Evolutionary conservation across 2,113 vertebrate genomes (phyloP).

Genomic region (Chaetura pelagica): DNA sequence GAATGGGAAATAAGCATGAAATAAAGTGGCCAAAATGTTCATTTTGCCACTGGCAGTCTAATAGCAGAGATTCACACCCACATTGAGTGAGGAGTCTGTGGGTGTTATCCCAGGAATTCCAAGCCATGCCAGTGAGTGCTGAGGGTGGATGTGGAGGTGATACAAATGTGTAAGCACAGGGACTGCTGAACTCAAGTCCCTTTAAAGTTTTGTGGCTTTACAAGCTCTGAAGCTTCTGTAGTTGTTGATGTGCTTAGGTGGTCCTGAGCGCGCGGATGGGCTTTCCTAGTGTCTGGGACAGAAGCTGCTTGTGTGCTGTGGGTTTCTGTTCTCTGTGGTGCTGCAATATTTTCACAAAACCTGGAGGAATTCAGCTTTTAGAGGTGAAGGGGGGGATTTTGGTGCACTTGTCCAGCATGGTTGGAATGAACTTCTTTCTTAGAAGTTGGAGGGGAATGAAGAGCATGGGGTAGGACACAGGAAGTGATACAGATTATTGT

Average conservation of each 20-base stretch:
- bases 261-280: rapidly evolving
- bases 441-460: neutral
- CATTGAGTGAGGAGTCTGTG: neutral
- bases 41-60: neutral
- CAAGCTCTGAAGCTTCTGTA: neutral
- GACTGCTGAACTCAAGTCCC: neutral
- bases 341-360: neutral
- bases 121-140: neutral
- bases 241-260: neutral
- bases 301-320: neutral
- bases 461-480: neutral
- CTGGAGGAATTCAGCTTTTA: neutral
- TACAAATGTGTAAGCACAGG: neutral
- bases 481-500: neutral
- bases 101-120: neutral
- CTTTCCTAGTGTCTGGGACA: neutral
- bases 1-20: neutral
- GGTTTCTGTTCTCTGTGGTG: neutral
- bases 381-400: neutral
- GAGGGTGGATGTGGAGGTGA: neutral
- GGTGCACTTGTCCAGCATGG: neutral
- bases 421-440: neutral
- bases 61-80: neutral
- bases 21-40: neutral
- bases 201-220: neutral